These are phyloP conservation scores for Brachionus koreanus DNA, from an alignment of 1,140 invertebrate genomes.

Conservation along the genomic window DNA sequence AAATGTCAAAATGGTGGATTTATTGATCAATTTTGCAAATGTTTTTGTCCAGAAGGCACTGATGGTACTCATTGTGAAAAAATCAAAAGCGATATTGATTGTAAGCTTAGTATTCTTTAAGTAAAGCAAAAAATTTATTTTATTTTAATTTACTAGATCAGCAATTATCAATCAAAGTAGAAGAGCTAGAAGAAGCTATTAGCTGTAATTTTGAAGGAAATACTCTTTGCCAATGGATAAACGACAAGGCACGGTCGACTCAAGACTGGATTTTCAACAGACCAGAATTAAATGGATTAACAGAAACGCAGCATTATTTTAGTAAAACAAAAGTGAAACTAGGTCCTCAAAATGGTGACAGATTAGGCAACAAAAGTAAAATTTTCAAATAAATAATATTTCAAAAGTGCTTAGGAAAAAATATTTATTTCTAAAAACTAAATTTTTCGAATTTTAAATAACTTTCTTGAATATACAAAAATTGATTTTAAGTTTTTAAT, in stretches of 20 bases:
- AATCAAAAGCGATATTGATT: not conserved
- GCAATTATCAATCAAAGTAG: not conserved
- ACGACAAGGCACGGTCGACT: not conserved
- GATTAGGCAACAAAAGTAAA: conserved; percentile 4
- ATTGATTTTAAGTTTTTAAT: no score
- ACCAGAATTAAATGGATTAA: not conserved
- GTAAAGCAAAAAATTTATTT: not conserved
- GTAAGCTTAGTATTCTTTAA: not conserved
- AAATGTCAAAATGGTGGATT: conserved; percentile 33
- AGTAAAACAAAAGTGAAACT: conserved; percentile 12
- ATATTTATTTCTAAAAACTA: no score
- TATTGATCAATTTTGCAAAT: conserved; percentile 24
- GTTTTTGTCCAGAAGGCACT: conserved; percentile 36
- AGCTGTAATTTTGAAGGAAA: not conserved
- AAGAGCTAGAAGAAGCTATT: not conserved
- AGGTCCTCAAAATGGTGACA: conserved; percentile 18
- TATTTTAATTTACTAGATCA: not conserved
- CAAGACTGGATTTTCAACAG: conserved; percentile 11
- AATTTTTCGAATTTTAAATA: no score
- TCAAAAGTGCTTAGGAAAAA: no score
- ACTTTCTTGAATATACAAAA: no score
- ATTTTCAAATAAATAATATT: no score
- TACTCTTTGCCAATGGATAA: not conserved
- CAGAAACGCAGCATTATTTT: conserved; percentile 17
- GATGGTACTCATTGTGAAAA: conserved; percentile 5